A percentile compares a stretch with the other conserved stretches of the same genome.
Conservation (phyloP, 2,888 invertebrate species). For the Fragum fragum region DNA sequence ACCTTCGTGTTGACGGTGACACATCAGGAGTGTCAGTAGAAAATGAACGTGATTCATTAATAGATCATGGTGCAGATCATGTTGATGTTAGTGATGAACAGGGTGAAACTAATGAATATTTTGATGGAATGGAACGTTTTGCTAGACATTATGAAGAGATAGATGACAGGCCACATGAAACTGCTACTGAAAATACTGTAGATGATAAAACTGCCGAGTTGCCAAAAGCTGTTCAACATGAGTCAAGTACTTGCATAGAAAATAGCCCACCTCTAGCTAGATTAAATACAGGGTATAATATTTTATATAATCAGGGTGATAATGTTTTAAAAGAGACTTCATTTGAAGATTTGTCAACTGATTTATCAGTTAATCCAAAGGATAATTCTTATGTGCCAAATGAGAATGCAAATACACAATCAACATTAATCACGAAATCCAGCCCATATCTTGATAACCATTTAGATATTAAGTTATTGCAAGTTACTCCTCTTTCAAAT, state of each 20-base stretch:
- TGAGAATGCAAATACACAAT: neutral
- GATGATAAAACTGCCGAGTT: neutral
- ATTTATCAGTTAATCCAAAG: neutral
- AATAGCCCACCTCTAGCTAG: neutral
- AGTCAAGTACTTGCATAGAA: neutral
- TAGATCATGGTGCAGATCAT: neutral
- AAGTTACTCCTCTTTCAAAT: neutral
- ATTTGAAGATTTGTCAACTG: neutral
- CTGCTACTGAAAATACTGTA: neutral
- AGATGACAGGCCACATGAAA: neutral
- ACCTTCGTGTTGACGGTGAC: conserved; percentile 10
- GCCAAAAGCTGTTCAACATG: neutral
- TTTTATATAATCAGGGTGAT: neutral
- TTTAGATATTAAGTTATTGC: neutral
- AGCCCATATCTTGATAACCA: neutral
- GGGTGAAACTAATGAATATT: conserved; percentile 3
- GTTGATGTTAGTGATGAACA: neutral
- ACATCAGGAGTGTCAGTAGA: neutral
- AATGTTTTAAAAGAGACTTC: neutral
- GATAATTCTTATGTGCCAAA: neutral
- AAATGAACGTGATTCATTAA: neutral
- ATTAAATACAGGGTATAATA: neutral
- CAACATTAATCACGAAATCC: neutral
- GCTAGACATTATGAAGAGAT: neutral
- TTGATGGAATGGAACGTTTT: neutral